phyloP scores from a whole-genome alignment of 2,888 invertebrate genomes.

The Diarsia mendica region DNA sequence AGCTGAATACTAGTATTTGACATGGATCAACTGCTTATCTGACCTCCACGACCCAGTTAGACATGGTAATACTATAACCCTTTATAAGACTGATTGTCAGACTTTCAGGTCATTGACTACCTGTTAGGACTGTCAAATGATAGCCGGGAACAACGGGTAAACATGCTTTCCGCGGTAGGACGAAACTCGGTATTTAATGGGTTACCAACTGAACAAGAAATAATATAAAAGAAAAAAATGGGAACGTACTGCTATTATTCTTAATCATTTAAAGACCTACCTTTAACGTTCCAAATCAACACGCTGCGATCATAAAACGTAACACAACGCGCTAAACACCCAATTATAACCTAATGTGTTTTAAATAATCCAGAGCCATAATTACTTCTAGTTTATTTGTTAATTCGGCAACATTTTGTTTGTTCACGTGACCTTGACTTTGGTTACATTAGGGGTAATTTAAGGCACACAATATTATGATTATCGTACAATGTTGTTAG shows the following conservation, averaged over 20 bases:
- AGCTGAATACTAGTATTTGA: too few species aligned
- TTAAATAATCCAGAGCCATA: slow-evolving; percentile 42
- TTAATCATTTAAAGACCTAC: not conserved
- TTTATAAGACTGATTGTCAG: too few species aligned
- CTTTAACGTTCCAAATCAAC: not conserved
- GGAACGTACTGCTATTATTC: not conserved
- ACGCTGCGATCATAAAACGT: not conserved
- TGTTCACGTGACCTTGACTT: slow-evolving; percentile 30
- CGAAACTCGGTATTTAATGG: too few species aligned
- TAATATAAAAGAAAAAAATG: not conserved
- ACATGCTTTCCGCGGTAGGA: too few species aligned
- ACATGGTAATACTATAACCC: too few species aligned
- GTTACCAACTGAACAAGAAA: too few species aligned
- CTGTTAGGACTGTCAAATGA: too few species aligned
- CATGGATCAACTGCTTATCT: too few species aligned
- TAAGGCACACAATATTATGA: slow-evolving; percentile 47
- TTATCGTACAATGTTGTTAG: slow-evolving; percentile 35
- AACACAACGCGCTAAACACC: slow-evolving; percentile 9
- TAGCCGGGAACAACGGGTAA: too few species aligned
- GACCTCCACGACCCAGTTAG: too few species aligned
- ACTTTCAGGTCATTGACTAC: too few species aligned
- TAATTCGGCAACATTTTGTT: slow-evolving; percentile 30
- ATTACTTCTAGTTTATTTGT: slow-evolving; percentile 30
- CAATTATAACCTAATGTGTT: slow-evolving; percentile 47
- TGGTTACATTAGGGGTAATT: slow-evolving; percentile 44